Base-by-base conservation (phyloP, 2,888 invertebrate genomes). In the Hydriomena furcata region DNA sequence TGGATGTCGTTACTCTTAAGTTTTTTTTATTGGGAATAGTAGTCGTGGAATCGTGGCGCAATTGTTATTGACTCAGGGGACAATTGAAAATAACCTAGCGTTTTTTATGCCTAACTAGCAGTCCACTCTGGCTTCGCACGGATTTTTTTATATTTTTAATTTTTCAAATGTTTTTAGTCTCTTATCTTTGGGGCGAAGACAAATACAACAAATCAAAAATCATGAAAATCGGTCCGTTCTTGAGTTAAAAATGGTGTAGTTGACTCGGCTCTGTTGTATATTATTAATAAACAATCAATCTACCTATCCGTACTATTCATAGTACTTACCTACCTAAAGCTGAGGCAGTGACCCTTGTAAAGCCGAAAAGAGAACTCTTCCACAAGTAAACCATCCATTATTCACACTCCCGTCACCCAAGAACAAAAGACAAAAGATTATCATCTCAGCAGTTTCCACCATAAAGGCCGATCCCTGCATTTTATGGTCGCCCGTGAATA, bases 401-500 rank as follows among this genome's bases (percentile, higher is more conserved):
- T 51, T 59, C 54, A 55, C 58, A 58, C 59, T 54, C 53, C 50
- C 53, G 64, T 69, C 70, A 66, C 48, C 42, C 40, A 53, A 67
- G 68, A 60, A 60, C 58, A 50, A 49, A 49, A 64, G 66, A 70
- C 72, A 72, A 73, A 69, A 66, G 72, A 65, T 57, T 62, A 64
- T 69, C 73, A 68, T 65, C 63, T 67, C 59, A 62, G 61, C 66
- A 65, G 60, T 71, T 73, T 68, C 63, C 66, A 66, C 62, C 55
- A 63, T 65, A 65, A 65, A 55, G 55, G 60, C 56, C 62, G 55
- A 50, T 37, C 66, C 60, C 74, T 79, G 77, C 71, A 56, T 68
- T 77, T 77, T 72, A 79, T 71, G 65, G 52, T 55, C 61, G 13
- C 38, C 43, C 45, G 43, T 62, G 66, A 54, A 50, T 57, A 60